Base-by-base conservation (phyloP, 1,140 invertebrate species). In the Odontomachus brunneus region DNA sequence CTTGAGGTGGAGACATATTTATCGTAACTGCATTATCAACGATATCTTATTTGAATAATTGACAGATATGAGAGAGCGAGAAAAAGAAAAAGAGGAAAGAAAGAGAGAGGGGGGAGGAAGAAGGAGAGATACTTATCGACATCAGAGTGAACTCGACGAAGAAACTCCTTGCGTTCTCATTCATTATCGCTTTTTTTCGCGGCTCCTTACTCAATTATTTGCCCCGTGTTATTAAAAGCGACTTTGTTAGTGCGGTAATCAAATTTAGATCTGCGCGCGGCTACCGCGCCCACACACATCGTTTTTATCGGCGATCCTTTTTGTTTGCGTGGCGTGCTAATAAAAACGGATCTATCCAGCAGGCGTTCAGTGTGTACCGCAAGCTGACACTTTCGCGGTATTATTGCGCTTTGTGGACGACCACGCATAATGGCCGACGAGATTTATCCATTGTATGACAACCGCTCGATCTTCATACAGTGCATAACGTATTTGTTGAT, bases 311-410 rank as follows among this genome's bases (percentile, higher is more conserved):
- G 14, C 69, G 22, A 57, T 57, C 69, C 78, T 82, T 82, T 82
- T 82, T 82, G 55, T 63, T 26, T 26, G 57, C 33, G n/a, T n/a
- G n/a, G 44, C 44, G 65, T 53, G 78, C 71, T 82, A 82, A 82
- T 82, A 82, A 82, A 82, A 82, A 82, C 78, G 69, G 26, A 82
- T 82, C 57, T 74, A 82, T 74, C 78, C 75, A 80, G 65, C 75
- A 57, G 75, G 75, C 65, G 75, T 76, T 76, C 74, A 76, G 62
- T 76, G 33, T 76, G 74, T 76, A 63, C 29, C 33, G 75, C 65
- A 69, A 80, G 75, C 75, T 80, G 63, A 71, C 65, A 71, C 75
- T 80, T 78, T 69, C 55, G 75, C 22, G 75, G 51, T 69, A 80
- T 80, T 80, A 71, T 80, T 71, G 75, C 53, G 51, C 65, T 71